Evolutionary conservation across 2,888 invertebrate genomes (phyloP).

Genomic region (Aphodius granarius): DNA sequence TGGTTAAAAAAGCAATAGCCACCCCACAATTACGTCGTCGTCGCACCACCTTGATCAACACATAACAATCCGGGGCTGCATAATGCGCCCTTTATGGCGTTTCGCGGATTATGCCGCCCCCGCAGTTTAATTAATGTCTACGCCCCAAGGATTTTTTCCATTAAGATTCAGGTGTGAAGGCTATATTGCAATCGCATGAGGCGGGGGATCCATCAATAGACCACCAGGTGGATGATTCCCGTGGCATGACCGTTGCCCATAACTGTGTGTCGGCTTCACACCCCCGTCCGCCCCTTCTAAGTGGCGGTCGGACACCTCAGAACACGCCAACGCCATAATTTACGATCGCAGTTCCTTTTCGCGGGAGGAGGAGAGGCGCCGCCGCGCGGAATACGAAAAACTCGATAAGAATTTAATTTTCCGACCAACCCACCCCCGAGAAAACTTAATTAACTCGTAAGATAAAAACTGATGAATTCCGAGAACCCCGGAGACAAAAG

Average conservation of each 20-base stretch:
- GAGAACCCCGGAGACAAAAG: constrained; percentile 49
- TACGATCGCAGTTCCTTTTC: neutral
- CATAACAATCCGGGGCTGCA: constrained; percentile 49
- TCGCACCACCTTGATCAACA: constrained; percentile 53
- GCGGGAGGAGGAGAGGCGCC: too few relatives aligned
- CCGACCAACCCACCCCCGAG: neutral
- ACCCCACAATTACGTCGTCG: constrained; percentile 53
- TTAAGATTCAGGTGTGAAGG: constrained; percentile 17
- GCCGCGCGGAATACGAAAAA: neutral
- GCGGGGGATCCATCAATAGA: constrained; percentile 34
- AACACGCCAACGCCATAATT: constrained; percentile 35
- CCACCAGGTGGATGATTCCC: constrained; percentile 41
- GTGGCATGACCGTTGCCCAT: constrained; percentile 43
- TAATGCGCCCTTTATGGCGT: constrained; percentile 39
- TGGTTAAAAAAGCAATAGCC: constrained; percentile 57
- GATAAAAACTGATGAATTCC: constrained; percentile 6
- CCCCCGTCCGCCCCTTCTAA: constrained; percentile 41
- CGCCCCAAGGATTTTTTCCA: constrained; percentile 13
- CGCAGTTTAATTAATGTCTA: constrained; percentile 38
- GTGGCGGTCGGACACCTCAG: constrained; percentile 39
- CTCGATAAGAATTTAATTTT: neutral
- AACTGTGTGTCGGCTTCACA: constrained; percentile 37
- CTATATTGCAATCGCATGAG: constrained; percentile 19
- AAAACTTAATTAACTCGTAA: constrained; percentile 11
- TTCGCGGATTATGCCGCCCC: constrained; percentile 34